These are phyloP conservation scores for Porites evermanni DNA, from an alignment of 92 coral and sea anemone species.

Conservation along the genomic window DNA sequence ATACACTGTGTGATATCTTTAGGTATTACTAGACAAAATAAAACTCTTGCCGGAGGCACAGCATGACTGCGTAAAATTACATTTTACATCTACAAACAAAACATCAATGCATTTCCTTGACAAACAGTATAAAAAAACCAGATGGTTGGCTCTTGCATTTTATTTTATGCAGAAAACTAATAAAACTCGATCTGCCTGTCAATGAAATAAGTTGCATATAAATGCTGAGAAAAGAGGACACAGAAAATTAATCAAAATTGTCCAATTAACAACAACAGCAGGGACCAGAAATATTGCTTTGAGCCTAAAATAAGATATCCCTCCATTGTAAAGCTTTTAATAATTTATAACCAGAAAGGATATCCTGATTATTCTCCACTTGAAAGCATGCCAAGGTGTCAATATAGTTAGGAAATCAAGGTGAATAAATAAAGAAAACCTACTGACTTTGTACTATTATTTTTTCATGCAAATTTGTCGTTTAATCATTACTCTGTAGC, in stretches of 20 bases:
- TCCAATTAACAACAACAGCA: background rate
- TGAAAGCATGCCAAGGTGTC: constrained; percentile 21
- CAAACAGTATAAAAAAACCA: background rate
- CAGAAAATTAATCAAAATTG: constrained; percentile 7
- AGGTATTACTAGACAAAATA: background rate
- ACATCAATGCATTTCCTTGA: background rate
- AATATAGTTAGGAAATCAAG: background rate
- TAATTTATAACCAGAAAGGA: constrained; percentile 2
- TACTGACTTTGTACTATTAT: background rate
- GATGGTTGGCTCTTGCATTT: background rate
- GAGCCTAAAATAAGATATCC: background rate
- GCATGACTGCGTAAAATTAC: background rate
- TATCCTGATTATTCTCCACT: background rate
- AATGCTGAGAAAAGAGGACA: background rate
- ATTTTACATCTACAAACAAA: background rate
- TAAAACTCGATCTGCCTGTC: background rate
- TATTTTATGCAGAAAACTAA: background rate
- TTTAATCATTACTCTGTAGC: no score
- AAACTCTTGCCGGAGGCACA: background rate
- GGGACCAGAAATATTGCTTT: background rate
- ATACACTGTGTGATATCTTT: background rate
- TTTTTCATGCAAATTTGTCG: no score
- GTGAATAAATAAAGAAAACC: background rate
- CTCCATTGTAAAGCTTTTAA: background rate
- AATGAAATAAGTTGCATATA: background rate